Base-by-base conservation (phyloP, 2,888 invertebrate genomes). In the Sericinus montela region DNA sequence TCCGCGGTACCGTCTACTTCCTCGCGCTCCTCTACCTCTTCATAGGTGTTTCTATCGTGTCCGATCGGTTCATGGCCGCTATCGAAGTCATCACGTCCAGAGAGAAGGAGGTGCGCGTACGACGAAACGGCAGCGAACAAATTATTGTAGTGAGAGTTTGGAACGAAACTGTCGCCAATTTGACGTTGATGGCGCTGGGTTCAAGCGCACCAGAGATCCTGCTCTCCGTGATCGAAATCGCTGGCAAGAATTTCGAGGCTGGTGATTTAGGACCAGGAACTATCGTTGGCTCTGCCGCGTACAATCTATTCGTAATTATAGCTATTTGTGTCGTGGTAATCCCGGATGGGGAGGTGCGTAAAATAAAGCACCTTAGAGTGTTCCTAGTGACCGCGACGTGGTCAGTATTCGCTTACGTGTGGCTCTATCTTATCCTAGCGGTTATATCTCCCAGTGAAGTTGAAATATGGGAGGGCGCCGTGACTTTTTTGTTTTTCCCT, bases 31-130 rank as follows among this genome's bases (percentile, higher is more conserved):
- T 95, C 66, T 99, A 98, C 81, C 92, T 99, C 76, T 99, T 99
- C 90, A 95, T 99, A 73, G 99, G 99, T 48, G 98, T 99, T 38
- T 98, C 99, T 62, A 98, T 99, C 78, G 95, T 99, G 59, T 98
- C 99, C 61, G 99, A 99, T 80, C 94, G 98, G 52, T 99, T 99
- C 89, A 99, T 99, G 99, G 97, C 98, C 35, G 95, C 98, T 66
- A 99, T 99, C 76, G 99, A 99, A 91, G 98, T 98, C 60, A 99
- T 99, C 78, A 99, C 99, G 45, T 98, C 98, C 0, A 95, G 98
- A 77, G 99, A 99, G 80, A 95, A 97, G 67, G 97, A 98, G 80
- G 94, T 99, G 68, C 93, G 94, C 65, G 94, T 99, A 52, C 95
- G 96, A 69, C 94, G 95, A 58, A 93, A 95, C 57, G 95, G 95